Evolutionary conservation across 2,888 invertebrate species (phyloP).

Genomic region (Eupithecia vulgata): DNA sequence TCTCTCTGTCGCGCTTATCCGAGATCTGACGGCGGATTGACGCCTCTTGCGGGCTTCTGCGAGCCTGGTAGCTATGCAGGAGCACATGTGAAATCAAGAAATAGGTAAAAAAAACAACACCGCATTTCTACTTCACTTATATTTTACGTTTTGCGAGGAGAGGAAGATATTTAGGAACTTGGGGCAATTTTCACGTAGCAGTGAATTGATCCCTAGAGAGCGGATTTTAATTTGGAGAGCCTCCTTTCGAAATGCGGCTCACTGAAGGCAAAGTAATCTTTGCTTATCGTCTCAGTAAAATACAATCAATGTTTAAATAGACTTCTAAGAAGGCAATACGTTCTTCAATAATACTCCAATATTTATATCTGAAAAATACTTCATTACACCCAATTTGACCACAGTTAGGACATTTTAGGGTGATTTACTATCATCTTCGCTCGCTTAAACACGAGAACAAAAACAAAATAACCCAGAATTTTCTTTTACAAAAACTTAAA

Average conservation of each 20-base stretch:
- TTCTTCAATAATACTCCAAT: background rate
- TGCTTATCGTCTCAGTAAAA: background rate
- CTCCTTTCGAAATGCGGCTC: background rate
- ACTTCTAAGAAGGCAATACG: background rate
- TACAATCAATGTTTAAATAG: background rate
- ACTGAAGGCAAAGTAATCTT: constrained; percentile 9
- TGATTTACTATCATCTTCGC: background rate
- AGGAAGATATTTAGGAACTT: background rate
- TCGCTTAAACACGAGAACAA: background rate
- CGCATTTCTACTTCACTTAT: no score
- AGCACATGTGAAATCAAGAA: constrained; percentile 32
- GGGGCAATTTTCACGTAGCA: background rate
- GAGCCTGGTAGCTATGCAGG: constrained; percentile 59
- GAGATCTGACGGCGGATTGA: constrained; percentile 77
- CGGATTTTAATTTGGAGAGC: background rate
- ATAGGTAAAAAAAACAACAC: constrained; percentile 1
- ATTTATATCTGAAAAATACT: background rate
- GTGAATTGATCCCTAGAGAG: background rate
- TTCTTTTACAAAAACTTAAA: constrained; percentile 13
- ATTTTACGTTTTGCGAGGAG: background rate
- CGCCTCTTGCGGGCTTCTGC: constrained; percentile 69
- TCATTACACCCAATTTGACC: background rate
- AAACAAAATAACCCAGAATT: constrained; percentile 1
- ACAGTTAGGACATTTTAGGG: background rate
- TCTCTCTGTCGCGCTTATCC: constrained; percentile 80